These are phyloP conservation scores for Hippolais icterina DNA, from an alignment of 2,113 vertebrate genomes.

Conservation along the genomic window DNA sequence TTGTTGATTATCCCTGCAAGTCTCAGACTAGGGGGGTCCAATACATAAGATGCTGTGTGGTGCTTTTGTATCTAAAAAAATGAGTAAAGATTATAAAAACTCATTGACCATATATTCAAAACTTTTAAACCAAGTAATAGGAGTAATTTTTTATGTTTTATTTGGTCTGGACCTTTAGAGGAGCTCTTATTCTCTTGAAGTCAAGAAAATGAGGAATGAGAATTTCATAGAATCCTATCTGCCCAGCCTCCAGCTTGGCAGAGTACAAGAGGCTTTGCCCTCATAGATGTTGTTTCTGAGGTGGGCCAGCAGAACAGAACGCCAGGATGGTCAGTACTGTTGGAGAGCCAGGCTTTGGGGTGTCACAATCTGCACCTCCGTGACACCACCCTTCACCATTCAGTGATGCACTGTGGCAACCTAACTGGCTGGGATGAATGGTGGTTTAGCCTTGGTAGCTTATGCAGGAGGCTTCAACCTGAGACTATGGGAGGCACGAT, in stretches of 20 bases:
- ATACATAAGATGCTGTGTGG: not conserved
- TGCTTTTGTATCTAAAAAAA: not conserved
- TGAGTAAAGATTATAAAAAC: not conserved
- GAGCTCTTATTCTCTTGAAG: not conserved
- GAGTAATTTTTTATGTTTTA: not conserved
- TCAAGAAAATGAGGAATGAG: not conserved
- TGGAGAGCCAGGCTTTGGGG: not conserved
- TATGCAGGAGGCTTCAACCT: not conserved
- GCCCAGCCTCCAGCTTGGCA: not conserved
- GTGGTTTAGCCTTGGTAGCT: not conserved
- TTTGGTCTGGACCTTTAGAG: not conserved
- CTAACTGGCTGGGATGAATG: not conserved
- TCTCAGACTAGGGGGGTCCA: not conserved
- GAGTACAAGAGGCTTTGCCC: not conserved
- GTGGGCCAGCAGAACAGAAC: not conserved
- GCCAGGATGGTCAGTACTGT: not conserved
- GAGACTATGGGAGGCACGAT: not conserved
- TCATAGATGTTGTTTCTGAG: rapidly evolving
- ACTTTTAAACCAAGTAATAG: not conserved
- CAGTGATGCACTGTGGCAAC: not conserved
- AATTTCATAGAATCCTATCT: not conserved
- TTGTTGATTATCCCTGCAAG: not conserved
- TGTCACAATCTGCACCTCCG: not conserved
- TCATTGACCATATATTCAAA: not conserved
- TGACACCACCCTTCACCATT: not conserved